A percentile compares a stretch with the other conserved stretches of the same genome.
These are phyloP conservation scores for Omphaloscelis lunosa DNA, from an alignment of 2,888 invertebrate species.

Conservation along the genomic window DNA sequence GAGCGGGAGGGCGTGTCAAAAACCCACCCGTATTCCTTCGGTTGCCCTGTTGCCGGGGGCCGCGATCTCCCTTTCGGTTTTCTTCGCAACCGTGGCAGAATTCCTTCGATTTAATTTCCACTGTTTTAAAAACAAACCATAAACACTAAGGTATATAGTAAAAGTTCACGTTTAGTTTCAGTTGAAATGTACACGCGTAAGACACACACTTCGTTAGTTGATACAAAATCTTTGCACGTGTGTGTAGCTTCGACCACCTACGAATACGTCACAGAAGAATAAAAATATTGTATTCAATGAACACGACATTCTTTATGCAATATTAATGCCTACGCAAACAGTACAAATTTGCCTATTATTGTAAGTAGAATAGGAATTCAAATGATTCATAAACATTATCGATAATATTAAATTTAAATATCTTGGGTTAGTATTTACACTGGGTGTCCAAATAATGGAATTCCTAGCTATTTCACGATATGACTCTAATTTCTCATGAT, in stretches of 20 bases:
- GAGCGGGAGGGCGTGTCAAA: too few species aligned
- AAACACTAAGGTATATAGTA: conserved; percentile 60
- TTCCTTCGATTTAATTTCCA: conserved; percentile 63
- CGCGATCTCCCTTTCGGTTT: too few species aligned
- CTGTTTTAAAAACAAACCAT: conserved; percentile 67
- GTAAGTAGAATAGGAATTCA: neutral
- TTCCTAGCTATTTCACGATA: conserved; percentile 35
- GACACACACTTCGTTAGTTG: conserved; percentile 38
- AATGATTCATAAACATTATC: conserved; percentile 31
- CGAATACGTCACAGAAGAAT: conserved; percentile 66
- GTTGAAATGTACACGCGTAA: conserved; percentile 75
- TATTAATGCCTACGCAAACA: conserved; percentile 49
- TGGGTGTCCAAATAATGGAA: conserved; percentile 35
- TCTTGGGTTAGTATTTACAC: neutral
- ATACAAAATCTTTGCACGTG: conserved; percentile 44
- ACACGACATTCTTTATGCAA: neutral
- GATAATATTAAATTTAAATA: conserved; percentile 1
- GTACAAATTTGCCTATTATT: neutral
- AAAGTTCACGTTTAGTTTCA: conserved; percentile 72
- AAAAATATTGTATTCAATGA: conserved; percentile 49
- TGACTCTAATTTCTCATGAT: conserved; percentile 36
- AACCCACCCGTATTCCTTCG: too few species aligned
- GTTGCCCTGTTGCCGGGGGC: too few species aligned
- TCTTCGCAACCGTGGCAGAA: too few species aligned
- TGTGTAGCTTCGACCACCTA: conserved; percentile 64